Evolutionary conservation across 2,113 vertebrate genomes (phyloP).

Genomic region (Pseudorhombus dupliciocellatus): DNA sequence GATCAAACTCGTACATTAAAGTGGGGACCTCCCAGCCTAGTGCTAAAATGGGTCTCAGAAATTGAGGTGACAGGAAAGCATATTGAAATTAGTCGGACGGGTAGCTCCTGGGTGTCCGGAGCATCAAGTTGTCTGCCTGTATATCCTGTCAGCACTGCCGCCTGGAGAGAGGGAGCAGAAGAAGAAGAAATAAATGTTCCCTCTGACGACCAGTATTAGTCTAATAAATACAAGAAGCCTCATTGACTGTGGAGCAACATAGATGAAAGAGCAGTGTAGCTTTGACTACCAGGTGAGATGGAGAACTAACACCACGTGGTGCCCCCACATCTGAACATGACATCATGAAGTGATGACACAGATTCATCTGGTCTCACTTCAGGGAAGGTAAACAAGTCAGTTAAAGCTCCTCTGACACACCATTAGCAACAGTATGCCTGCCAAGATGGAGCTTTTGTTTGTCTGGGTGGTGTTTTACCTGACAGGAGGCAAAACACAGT

Average conservation of each 20-base stretch:
- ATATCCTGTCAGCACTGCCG: constrained; percentile 12
- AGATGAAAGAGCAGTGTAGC: not conserved
- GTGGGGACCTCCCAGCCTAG: constrained; percentile 32
- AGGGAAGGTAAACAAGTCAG: not conserved
- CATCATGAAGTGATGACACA: too few relatives aligned
- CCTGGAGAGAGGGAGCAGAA: constrained; percentile 3
- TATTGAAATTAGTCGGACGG: constrained; percentile 12
- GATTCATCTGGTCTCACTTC: too few relatives aligned
- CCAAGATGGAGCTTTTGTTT: not conserved
- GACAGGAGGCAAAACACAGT: constrained; percentile 1
- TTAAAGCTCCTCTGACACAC: not conserved
- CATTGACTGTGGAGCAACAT: not conserved
- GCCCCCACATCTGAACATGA: too few relatives aligned
- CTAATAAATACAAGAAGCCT: not conserved
- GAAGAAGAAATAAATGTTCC: not conserved
- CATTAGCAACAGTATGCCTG: not conserved
- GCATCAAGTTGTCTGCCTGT: constrained; percentile 24
- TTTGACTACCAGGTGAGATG: not conserved
- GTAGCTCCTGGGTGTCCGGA: constrained; percentile 18
- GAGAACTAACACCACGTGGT: not conserved
- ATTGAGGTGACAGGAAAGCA: constrained; percentile 16
- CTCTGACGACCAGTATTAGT: not conserved
- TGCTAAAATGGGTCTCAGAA: constrained; percentile 65
- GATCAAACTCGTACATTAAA: constrained; percentile 30
- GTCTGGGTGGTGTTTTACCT: constrained; percentile 56